phyloP scores from a whole-genome alignment of 1,140 invertebrate genomes.

The Brachystomella parvula region DNA sequence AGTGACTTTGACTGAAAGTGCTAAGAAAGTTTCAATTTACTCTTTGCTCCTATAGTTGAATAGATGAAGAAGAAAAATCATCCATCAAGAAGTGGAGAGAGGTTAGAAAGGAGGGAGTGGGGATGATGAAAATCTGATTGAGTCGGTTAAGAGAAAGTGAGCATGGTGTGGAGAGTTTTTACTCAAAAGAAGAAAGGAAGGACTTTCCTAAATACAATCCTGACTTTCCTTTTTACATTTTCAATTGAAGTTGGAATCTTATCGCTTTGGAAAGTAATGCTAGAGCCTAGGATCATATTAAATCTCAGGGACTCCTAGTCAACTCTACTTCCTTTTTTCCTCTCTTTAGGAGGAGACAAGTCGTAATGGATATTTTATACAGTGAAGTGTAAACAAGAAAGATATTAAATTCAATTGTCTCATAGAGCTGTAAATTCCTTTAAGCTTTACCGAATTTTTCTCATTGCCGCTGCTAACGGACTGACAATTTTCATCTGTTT shows the following conservation, averaged over 20 bases:
- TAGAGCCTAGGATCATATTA: background rate
- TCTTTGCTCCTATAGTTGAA: constrained; percentile 17
- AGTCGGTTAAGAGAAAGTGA: background rate
- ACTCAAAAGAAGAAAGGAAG: background rate
- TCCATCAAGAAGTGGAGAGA: too few relatives aligned
- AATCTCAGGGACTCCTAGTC: too few relatives aligned
- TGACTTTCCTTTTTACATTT: background rate
- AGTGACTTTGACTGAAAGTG: background rate
- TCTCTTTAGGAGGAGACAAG: background rate
- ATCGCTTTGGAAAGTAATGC: background rate
- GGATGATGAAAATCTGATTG: background rate
- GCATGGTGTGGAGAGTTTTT: background rate
- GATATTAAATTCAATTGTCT: too few relatives aligned
- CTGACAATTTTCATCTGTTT: too few relatives aligned
- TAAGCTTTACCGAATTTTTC: too few relatives aligned
- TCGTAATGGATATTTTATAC: background rate
- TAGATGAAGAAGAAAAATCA: constrained; percentile 27
- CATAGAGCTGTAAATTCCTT: too few relatives aligned
- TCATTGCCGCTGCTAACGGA: too few relatives aligned
- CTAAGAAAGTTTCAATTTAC: constrained; percentile 27
- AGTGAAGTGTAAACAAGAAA: background rate
- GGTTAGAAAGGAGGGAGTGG: background rate
- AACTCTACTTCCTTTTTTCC: background rate
- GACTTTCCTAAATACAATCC: background rate
- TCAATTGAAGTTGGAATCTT: background rate